phyloP scores from a whole-genome alignment of 2,888 invertebrate genomes.

The Helobdella robusta region DNA sequence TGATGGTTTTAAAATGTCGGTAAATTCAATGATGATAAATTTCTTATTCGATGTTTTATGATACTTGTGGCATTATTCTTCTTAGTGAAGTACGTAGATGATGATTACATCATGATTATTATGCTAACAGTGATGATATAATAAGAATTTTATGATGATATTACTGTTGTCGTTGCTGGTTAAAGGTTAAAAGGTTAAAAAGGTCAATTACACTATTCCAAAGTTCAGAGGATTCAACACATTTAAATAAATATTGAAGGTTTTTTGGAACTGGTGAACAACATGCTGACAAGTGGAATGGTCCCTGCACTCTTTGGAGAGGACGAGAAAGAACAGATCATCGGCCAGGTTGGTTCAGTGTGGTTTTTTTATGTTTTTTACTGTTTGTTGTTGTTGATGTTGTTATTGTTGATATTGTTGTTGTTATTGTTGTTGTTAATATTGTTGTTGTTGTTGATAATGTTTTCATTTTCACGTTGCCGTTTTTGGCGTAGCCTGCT shows the following conservation, averaged over 20 bases:
- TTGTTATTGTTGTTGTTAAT: background rate
- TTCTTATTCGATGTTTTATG: too few relatives aligned
- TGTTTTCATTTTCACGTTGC: too few relatives aligned
- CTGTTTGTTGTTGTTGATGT: background rate
- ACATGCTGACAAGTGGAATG: slow-evolving; percentile 77
- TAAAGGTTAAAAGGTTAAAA: background rate
- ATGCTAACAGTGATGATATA: too few relatives aligned
- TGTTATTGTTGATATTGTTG: background rate
- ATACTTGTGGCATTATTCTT: too few relatives aligned
- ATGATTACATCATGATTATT: too few relatives aligned
- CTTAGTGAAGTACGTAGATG: too few relatives aligned
- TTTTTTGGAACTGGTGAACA: slow-evolving; percentile 80
- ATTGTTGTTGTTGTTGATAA: background rate
- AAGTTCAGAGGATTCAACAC: background rate
- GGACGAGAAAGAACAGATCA: slow-evolving; percentile 75
- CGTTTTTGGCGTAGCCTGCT: background rate
- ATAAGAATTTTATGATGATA: background rate
- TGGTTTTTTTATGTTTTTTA: background rate
- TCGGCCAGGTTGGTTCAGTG: slow-evolving; percentile 52
- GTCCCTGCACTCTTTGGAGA: slow-evolving; percentile 76
- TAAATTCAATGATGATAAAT: too few relatives aligned
- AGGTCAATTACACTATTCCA: background rate
- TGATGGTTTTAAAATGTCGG: too few relatives aligned
- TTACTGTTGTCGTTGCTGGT: background rate
- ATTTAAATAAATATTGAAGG: too few relatives aligned